Evolutionary conservation across 2,888 invertebrate species (phyloP).

Genomic region (Caradrina kadenii): DNA sequence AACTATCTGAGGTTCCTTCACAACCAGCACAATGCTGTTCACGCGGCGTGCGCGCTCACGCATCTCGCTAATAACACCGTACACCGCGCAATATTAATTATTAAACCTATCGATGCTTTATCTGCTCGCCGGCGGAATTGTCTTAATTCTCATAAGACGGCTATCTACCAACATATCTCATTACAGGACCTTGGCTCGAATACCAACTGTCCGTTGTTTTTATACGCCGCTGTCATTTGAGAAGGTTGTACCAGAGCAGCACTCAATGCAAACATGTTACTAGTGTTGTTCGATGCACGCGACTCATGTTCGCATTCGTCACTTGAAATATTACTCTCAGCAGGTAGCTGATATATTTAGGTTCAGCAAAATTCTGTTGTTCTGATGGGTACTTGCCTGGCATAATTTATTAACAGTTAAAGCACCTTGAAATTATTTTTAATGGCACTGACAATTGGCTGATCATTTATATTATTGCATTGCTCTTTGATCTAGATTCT

Average conservation of each 20-base stretch:
- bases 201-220: slow-evolving; percentile 89
- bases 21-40: slow-evolving; percentile 63
- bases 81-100: slow-evolving; percentile 72
- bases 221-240: slow-evolving; percentile 87
- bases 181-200: slow-evolving; percentile 89
- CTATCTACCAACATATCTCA: slow-evolving; percentile 87
- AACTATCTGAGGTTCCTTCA: slow-evolving; percentile 58
- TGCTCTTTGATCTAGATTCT: slow-evolving; percentile 47
- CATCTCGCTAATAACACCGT: slow-evolving; percentile 57
- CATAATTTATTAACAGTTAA: slow-evolving; percentile 45
- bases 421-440: slow-evolving; percentile 52
- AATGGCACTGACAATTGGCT: slow-evolving; percentile 31
- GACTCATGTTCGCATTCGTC: slow-evolving; percentile 69
- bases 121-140: slow-evolving; percentile 76
- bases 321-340: slow-evolving; percentile 69
- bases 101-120: slow-evolving; percentile 72
- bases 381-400: slow-evolving; percentile 12
- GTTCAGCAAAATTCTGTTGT: slow-evolving; percentile 50
- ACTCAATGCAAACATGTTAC: slow-evolving; percentile 88
- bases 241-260: slow-evolving; percentile 86
- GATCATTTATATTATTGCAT: slow-evolving; percentile 39
- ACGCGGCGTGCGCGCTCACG: slow-evolving; percentile 54
- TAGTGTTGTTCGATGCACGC: slow-evolving; percentile 67
- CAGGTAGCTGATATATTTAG: slow-evolving; percentile 68
- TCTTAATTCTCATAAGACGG: slow-evolving; percentile 81